A percentile compares a stretch with the other conserved stretches of the same genome.
These are phyloP conservation scores for Melanostigma gelatinosum DNA, from an alignment of 2,113 vertebrate genomes.

Conservation along the genomic window DNA sequence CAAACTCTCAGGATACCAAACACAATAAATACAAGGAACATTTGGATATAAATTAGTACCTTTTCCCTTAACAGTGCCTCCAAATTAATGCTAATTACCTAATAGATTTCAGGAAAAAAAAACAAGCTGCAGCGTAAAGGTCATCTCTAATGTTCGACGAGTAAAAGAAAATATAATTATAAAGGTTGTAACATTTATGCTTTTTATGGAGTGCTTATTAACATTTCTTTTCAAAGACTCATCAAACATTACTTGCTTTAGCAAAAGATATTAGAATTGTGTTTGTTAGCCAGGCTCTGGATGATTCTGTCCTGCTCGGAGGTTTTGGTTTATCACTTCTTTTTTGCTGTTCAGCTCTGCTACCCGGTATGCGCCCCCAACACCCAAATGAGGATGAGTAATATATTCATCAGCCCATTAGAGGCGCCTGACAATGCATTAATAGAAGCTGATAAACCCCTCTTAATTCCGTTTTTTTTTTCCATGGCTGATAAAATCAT, in stretches of 20 bases:
- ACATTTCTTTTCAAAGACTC: conserved; percentile 46
- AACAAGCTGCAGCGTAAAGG: conserved; percentile 27
- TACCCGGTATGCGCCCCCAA: conserved; percentile 12
- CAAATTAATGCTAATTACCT: conserved; percentile 67
- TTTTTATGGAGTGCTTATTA: conserved; percentile 48
- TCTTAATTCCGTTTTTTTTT: conserved; percentile 67
- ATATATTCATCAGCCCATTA: conserved; percentile 76
- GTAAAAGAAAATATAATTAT: conserved; percentile 41
- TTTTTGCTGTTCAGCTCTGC: conserved; percentile 13
- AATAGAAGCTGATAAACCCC: conserved; percentile 74
- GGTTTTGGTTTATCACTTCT: conserved; percentile 39
- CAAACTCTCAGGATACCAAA: conserved; percentile 63
- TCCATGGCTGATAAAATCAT: conserved; percentile 73
- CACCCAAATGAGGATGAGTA: conserved; percentile 58
- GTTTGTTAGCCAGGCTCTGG: conserved; percentile 28
- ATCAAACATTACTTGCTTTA: conserved; percentile 15
- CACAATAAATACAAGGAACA: conserved; percentile 60
- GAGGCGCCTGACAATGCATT: conserved; percentile 68
- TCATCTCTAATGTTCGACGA: conserved; percentile 58
- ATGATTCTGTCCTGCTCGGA: conserved; percentile 22
- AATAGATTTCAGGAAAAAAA: conserved; percentile 57
- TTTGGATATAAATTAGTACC: conserved; percentile 60
- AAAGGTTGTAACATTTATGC: conserved; percentile 42
- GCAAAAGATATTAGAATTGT: conserved; percentile 18
- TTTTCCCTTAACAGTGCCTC: conserved; percentile 50